These are phyloP conservation scores for Pogonomyrmex californicus DNA, from an alignment of 1,140 invertebrate species.

Conservation along the genomic window DNA sequence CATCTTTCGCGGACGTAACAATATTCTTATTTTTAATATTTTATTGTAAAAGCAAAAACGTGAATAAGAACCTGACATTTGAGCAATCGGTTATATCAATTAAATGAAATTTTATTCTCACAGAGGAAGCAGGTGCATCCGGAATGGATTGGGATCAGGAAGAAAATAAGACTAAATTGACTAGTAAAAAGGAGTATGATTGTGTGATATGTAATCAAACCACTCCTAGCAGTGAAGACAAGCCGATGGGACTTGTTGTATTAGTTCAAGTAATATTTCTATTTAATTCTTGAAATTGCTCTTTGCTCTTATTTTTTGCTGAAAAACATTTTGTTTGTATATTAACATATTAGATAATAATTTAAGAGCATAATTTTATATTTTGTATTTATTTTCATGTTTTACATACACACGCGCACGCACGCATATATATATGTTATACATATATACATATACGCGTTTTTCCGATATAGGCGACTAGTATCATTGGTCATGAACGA, in stretches of 20 bases:
- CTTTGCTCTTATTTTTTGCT: neutral
- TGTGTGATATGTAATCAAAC: constrained; percentile 98
- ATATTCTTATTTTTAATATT: constrained; percentile 3
- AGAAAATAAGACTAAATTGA: constrained; percentile 85
- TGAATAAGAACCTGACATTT: neutral
- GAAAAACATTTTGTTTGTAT: neutral
- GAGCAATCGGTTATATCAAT: neutral
- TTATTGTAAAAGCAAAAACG: neutral
- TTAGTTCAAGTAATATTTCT: constrained; percentile 90
- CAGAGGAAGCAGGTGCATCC: constrained; percentile 86
- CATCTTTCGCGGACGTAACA: no score
- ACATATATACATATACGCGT: constrained; percentile 44
- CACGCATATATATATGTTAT: no score
- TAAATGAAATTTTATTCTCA: constrained; percentile 6
- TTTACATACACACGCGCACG: neutral
- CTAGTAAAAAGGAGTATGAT: constrained; percentile 94
- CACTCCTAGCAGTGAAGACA: constrained; percentile 93
- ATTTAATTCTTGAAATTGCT: neutral
- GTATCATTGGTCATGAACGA: constrained; percentile 92
- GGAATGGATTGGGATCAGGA: constrained; percentile 91
- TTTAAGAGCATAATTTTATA: neutral
- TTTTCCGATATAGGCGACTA: constrained; percentile 89
- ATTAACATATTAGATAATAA: no score
- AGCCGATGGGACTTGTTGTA: constrained; percentile 96
- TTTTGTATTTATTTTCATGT: neutral